Conservation (phyloP, 2,888 invertebrate genomes). For the Drosophila aldrichi region DNA sequence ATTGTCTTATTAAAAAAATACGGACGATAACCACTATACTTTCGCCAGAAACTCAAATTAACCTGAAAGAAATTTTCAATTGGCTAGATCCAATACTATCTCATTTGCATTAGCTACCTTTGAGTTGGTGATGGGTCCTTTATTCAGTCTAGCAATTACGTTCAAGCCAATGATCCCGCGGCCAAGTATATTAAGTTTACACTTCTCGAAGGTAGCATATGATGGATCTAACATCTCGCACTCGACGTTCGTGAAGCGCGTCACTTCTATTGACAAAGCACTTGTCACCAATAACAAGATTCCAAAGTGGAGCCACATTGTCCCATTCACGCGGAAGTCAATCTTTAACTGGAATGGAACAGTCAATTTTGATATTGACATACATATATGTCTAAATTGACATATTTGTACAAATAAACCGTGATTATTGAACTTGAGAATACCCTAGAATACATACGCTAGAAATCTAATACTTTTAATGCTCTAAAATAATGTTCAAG, state of each 20-base stretch:
- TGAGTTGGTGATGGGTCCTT: constrained; percentile 1
- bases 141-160: background rate
- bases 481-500: no score
- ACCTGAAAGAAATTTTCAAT: background rate
- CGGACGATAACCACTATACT: constrained; percentile 30
- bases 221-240: constrained; percentile 20
- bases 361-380: no score
- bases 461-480: no score
- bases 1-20: constrained; percentile 25
- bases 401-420: no score
- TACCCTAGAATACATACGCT: no score
- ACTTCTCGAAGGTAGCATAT: background rate
- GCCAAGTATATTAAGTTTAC: constrained; percentile 25
- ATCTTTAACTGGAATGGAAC: no score
- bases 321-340: background rate
- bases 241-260: constrained; percentile 21
- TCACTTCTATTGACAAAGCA: no score
- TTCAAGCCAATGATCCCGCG: constrained; percentile 20
- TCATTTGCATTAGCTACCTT: constrained; percentile 9
- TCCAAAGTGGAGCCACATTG: background rate
- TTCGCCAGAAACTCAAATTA: constrained; percentile 16
- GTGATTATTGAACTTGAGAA: no score
- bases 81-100: background rate
- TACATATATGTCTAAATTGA: no score
- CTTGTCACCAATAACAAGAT: background rate